Conservation (phyloP, 2,113 vertebrate genomes). For the Phylloscopus trochiloides region DNA sequence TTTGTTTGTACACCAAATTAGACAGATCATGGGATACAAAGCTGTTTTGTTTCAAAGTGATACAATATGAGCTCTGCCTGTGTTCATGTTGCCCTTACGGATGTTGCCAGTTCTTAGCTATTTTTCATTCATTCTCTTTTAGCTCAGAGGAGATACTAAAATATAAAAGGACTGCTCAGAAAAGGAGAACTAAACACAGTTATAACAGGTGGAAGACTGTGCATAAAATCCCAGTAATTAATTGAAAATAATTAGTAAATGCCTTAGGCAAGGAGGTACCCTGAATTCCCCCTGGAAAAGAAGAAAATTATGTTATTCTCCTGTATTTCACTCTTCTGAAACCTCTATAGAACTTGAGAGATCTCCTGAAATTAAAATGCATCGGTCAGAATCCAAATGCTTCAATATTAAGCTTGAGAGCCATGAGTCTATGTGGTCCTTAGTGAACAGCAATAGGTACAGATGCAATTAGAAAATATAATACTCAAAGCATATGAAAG, state of each 20-base stretch:
- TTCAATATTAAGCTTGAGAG: background rate
- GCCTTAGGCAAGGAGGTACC: background rate
- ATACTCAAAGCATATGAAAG: background rate
- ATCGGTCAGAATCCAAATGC: background rate
- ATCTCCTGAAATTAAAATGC: background rate
- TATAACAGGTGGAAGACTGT: background rate
- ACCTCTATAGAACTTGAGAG: background rate
- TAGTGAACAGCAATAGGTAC: background rate
- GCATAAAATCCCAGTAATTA: background rate
- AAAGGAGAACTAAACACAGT: background rate
- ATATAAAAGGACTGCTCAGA: background rate
- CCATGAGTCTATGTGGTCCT: background rate
- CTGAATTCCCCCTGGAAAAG: background rate
- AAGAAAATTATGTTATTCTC: background rate
- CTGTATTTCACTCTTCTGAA: background rate
- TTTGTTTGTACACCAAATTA: background rate
- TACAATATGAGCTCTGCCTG: background rate
- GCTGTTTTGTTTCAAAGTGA: background rate
- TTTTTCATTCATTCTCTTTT: background rate
- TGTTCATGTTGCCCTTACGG: background rate
- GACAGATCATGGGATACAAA: background rate
- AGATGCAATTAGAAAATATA: background rate
- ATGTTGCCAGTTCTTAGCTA: background rate
- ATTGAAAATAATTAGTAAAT: background rate
- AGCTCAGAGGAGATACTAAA: background rate